These are phyloP conservation scores for Bombus balteatus DNA, from an alignment of 1,140 invertebrate species.

Conservation along the genomic window DNA sequence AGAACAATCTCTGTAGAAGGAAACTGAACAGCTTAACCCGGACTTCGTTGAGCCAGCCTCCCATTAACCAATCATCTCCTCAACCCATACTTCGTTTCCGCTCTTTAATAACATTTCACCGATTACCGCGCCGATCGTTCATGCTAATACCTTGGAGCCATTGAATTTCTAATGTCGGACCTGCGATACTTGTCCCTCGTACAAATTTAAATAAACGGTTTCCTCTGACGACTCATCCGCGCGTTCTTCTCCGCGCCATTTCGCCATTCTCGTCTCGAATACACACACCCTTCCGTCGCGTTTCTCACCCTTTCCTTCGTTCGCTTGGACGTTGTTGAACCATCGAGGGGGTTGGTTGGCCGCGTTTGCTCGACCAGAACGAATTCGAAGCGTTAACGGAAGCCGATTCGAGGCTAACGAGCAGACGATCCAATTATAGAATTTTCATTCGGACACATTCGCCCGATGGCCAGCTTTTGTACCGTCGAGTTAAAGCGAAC, in stretches of 20 bases:
- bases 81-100: neutral
- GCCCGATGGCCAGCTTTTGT: conserved; percentile 53
- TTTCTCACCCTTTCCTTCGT: conserved; percentile 42
- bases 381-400: conserved; percentile 72
- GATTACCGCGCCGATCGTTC: conserved; percentile 51
- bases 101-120: conserved; percentile 48
- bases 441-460: conserved; percentile 74
- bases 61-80: neutral
- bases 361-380: conserved; percentile 36
- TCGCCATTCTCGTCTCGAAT: conserved; percentile 36
- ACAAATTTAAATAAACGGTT: conserved; percentile 65
- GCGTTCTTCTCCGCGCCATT: neutral
- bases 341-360: neutral
- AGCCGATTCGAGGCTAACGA: conserved; percentile 77
- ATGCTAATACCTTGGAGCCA: conserved; percentile 51
- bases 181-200: conserved; percentile 28
- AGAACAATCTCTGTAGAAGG: neutral
- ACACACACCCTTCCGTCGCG: conserved; percentile 34
- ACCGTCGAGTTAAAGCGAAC: conserved; percentile 49
- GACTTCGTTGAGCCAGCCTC: neutral
- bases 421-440: conserved; percentile 77
- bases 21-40: neutral
- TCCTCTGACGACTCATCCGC: conserved; percentile 1
- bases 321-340: neutral
- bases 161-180: conserved; percentile 58